A percentile compares a stretch with the other conserved stretches of the same genome.
These are phyloP conservation scores for Hippocampus guttulatus DNA, from an alignment of 2,113 vertebrate species.

Conservation along the genomic window DNA sequence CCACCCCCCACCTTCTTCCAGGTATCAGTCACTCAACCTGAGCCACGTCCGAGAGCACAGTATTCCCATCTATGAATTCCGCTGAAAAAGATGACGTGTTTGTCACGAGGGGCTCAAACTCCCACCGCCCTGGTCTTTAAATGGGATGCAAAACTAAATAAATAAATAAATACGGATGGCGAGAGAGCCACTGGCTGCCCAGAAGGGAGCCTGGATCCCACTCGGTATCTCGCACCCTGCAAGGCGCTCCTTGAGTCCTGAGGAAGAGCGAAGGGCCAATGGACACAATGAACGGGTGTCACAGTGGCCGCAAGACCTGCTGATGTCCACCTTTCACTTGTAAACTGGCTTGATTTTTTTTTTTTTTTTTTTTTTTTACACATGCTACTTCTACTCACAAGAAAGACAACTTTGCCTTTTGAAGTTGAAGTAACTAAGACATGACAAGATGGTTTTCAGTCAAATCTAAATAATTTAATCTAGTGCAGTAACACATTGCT, in stretches of 20 bases:
- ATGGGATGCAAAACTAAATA: slow-evolving; percentile 20
- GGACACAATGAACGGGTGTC: slow-evolving; percentile 10
- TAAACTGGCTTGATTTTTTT: slow-evolving; percentile 4
- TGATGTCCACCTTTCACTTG: slow-evolving; percentile 18
- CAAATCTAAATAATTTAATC: background rate
- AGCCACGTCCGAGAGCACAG: slow-evolving; percentile 92
- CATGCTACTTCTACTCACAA: background rate
- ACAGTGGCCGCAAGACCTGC: slow-evolving; percentile 9
- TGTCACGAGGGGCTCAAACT: slow-evolving; percentile 10
- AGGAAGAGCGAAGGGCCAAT: slow-evolving; percentile 18
- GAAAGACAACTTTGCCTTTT: slow-evolving; percentile 9
- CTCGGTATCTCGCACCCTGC: slow-evolving; percentile 28
- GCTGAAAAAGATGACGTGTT: slow-evolving; percentile 75
- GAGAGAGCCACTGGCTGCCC: slow-evolving; percentile 43
- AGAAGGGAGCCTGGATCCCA: slow-evolving; percentile 30
- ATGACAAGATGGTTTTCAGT: background rate
- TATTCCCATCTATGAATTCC: slow-evolving; percentile 94
- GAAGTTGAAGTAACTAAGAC: background rate
- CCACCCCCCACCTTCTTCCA: slow-evolving; percentile 33
- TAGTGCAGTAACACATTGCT: background rate
- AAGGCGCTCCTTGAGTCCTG: slow-evolving; percentile 7
- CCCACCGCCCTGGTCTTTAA: slow-evolving; percentile 16
- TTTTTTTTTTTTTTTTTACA: background rate
- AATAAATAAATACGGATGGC: slow-evolving; percentile 7
- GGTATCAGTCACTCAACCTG: slow-evolving; percentile 97